Percentiles rank a stretch among this genome's conserved stretches.
Conservation (phyloP, 2,888 invertebrate genomes). For the Melangyna quadrimaculata region DNA sequence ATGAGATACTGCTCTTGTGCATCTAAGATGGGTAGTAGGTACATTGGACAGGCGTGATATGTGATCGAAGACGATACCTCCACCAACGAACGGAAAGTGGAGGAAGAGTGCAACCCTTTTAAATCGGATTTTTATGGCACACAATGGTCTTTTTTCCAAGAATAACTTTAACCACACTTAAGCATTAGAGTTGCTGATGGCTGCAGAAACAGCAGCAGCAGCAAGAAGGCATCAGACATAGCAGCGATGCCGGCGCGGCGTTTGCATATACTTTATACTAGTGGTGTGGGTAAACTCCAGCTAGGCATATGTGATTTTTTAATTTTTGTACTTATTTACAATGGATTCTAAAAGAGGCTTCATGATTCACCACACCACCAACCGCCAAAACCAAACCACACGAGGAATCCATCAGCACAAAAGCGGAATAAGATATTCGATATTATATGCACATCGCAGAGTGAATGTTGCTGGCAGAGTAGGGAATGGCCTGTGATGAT, state of each 20-base stretch:
- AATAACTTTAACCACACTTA: slow-evolving; percentile 58
- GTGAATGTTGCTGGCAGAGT: slow-evolving; percentile 1
- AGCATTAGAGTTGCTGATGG: slow-evolving; percentile 22
- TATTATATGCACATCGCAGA: slow-evolving; percentile 30
- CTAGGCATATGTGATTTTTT: slow-evolving; percentile 9
- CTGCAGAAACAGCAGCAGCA: neutral
- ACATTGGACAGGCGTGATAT: slow-evolving; percentile 29
- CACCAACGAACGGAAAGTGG: neutral
- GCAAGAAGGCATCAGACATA: neutral
- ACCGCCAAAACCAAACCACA: slow-evolving; percentile 56
- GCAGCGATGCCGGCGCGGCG: neutral
- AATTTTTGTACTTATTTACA: neutral
- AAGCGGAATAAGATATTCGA: slow-evolving; percentile 55
- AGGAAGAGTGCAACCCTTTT: slow-evolving; percentile 18
- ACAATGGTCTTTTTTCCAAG: slow-evolving; percentile 52
- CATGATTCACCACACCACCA: slow-evolving; percentile 36
- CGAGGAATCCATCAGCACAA: slow-evolving; percentile 49
- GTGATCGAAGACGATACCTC: slow-evolving; percentile 37
- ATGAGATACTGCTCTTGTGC: neutral
- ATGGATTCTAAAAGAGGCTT: slow-evolving; percentile 9
- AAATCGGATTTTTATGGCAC: slow-evolving; percentile 39
- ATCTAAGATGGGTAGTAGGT: too few relatives aligned
- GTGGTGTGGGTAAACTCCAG: slow-evolving; percentile 4
- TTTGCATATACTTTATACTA: neutral
- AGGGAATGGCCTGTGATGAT: neutral